Conservation (phyloP, 2,113 vertebrate genomes). For the Fulmarus glacialis region DNA sequence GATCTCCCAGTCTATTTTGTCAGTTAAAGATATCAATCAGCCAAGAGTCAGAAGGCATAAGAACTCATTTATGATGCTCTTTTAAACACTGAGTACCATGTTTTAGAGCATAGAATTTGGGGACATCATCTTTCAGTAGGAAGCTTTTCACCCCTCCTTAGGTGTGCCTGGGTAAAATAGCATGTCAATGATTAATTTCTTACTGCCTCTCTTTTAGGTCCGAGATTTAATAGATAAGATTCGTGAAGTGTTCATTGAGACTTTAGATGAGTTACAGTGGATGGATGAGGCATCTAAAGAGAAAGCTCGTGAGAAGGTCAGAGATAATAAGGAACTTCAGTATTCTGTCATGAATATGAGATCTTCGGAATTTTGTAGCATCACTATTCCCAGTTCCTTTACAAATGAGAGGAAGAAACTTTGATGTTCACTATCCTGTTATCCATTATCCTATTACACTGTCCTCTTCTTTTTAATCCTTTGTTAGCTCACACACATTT, state of each 20-base stretch:
- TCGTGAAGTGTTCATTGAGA: constrained; percentile 90
- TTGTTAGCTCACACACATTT: background rate
- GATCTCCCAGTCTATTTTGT: background rate
- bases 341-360: background rate
- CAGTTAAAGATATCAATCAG: background rate
- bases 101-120: background rate
- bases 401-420: background rate
- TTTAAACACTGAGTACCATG: background rate
- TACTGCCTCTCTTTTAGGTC: constrained; percentile 78
- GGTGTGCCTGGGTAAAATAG: background rate
- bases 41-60: background rate
- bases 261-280: constrained; percentile 91
- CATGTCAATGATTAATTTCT: background rate
- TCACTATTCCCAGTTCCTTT: background rate
- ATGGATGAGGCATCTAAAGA: constrained; percentile 91
- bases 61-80: background rate
- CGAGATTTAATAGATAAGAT: constrained; percentile 89
- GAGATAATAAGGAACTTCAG: background rate
- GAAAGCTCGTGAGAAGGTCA: constrained; percentile 91
- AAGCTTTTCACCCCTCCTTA: background rate
- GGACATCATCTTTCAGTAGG: background rate
- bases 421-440: background rate
- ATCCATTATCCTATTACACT: background rate
- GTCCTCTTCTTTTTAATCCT: background rate
- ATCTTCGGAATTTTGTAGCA: background rate